Conservation (phyloP, 2,113 vertebrate species). For the Corythoichthys intestinalis region DNA sequence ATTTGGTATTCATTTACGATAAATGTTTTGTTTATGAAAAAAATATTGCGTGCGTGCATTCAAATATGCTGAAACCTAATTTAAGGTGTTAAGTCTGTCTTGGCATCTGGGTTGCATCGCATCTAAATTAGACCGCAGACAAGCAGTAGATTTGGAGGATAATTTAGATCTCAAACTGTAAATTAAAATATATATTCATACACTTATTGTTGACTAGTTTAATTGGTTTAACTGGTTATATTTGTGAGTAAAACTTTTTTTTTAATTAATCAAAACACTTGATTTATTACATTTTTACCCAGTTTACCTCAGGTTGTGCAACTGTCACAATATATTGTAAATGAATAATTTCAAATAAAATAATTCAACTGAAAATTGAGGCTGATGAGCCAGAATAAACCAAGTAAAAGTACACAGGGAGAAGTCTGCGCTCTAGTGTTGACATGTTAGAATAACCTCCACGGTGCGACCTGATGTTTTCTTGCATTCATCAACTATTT, state of each 20-base stretch:
- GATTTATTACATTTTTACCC: too few relatives aligned
- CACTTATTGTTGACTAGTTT: not conserved
- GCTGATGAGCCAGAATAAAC: not conserved
- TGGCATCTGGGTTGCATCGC: not conserved
- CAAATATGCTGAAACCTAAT: not conserved
- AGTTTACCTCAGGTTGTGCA: too few relatives aligned
- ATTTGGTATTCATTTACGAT: not conserved
- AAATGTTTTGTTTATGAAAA: not conserved
- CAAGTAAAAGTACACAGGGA: constrained; percentile 32
- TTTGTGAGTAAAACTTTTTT: not conserved
- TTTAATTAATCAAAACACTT: not conserved
- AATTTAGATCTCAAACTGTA: not conserved
- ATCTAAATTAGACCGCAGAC: not conserved
- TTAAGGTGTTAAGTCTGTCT: not conserved
- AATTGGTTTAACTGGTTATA: not conserved
- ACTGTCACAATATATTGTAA: not conserved
- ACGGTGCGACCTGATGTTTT: not conserved
- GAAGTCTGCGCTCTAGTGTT: constrained; percentile 70
- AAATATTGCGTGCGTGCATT: not conserved
- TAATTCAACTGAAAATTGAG: not conserved
- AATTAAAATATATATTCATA: not conserved
- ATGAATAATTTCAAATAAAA: not conserved
- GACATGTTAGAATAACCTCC: constrained; percentile 10
- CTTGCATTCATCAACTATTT: constrained; percentile 1
- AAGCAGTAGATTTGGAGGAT: not conserved